A percentile compares a stretch with the other conserved stretches of the same genome.
Conservation (phyloP, 2,888 invertebrate genomes). For the Pristionchus japonicus region DNA sequence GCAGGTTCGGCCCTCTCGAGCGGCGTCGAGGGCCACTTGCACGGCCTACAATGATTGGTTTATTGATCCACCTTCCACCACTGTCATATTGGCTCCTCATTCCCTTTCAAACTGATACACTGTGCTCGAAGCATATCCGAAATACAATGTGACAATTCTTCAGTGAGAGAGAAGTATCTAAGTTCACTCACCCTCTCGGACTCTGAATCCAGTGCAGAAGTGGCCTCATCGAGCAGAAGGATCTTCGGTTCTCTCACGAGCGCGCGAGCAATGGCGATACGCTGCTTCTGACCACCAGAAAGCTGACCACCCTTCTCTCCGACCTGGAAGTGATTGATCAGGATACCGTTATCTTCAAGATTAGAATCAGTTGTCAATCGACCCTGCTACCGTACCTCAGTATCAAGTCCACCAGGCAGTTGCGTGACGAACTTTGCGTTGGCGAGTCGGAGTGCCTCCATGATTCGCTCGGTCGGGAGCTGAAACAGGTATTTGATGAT, state of each 20-base stretch:
- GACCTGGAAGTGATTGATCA: slow-evolving; percentile 41
- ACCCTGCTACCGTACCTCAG: slow-evolving; percentile 54
- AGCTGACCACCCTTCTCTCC: slow-evolving; percentile 40
- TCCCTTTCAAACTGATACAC: neutral
- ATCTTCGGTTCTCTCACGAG: slow-evolving; percentile 46
- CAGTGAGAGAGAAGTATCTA: neutral
- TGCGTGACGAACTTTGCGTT: slow-evolving; percentile 65
- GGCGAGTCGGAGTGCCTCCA: slow-evolving; percentile 63
- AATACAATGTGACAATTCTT: neutral
- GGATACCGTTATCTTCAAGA: neutral
- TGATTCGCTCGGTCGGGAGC: slow-evolving; percentile 62
- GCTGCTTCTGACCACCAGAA: slow-evolving; percentile 45
- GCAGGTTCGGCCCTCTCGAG: slow-evolving; percentile 68
- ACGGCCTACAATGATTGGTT: slow-evolving; percentile 59
- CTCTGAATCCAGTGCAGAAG: slow-evolving; percentile 33
- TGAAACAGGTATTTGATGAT: slow-evolving; percentile 27
- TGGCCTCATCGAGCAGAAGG: slow-evolving; percentile 39
- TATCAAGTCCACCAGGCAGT: slow-evolving; percentile 66
- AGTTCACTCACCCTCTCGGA: slow-evolving; percentile 22
- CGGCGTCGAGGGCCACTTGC: slow-evolving; percentile 69
- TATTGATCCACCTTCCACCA: neutral
- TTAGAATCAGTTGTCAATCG: neutral
- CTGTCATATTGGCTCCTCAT: neutral
- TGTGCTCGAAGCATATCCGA: neutral
- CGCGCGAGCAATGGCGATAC: slow-evolving; percentile 40